Evolutionary conservation across 2,888 invertebrate species (phyloP).

Genomic region (Cataglyphis livida): DNA sequence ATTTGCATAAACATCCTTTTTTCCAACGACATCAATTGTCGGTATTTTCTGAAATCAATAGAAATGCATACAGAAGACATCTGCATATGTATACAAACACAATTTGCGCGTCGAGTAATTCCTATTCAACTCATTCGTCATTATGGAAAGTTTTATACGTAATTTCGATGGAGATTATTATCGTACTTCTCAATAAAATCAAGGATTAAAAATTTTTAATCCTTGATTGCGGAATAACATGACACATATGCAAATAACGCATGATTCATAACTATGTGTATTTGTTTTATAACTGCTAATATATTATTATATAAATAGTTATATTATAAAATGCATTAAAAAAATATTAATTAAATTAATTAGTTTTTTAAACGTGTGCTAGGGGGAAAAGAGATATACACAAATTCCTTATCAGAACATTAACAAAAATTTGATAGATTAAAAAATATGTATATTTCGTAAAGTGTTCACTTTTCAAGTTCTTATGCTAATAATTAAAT

Average conservation of each 20-base stretch:
- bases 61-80: not conserved
- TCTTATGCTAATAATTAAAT: too few relatives aligned
- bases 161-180: constrained; percentile 4
- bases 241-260: not conserved
- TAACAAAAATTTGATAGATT: not conserved
- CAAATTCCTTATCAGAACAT: not conserved
- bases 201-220: not conserved
- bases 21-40: not conserved
- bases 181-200: not conserved
- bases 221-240: not conserved
- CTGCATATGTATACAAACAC: not conserved
- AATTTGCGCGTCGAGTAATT: not conserved
- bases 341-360: not conserved
- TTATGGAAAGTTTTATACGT: not conserved
- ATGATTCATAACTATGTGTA: not conserved
- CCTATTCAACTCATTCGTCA: constrained; percentile 2
- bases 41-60: constrained; percentile 18
- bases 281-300: not conserved
- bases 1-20: constrained; percentile 27
- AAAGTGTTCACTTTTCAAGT: too few relatives aligned
- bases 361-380: not conserved
- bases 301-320: not conserved
- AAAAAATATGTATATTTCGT: too few relatives aligned
- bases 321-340: not conserved
- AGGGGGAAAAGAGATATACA: not conserved